Conservation (phyloP, 2,797 vertebrate genomes). For the Galagoides demidoff region DNA sequence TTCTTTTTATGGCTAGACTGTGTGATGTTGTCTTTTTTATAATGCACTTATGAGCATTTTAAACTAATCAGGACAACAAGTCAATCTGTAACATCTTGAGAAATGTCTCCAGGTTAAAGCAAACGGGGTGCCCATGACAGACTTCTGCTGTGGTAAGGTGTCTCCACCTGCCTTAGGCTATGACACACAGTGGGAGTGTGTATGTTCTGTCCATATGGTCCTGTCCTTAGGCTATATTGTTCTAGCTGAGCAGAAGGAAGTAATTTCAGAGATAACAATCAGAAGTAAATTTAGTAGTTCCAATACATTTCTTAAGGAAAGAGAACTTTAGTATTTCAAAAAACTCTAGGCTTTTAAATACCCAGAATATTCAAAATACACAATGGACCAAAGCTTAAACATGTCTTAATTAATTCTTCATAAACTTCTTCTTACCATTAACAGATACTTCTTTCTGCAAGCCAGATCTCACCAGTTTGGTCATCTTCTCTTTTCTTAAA, state of each 20-base stretch:
- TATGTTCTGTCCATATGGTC: neutral
- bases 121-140: neutral
- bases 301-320: constrained; percentile 1
- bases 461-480: neutral
- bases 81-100: constrained; percentile 29
- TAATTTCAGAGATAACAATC: constrained; percentile 23
- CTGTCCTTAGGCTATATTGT: neutral
- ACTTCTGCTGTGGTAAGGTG: neutral
- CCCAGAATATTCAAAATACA: constrained; percentile 23
- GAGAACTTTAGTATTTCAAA: constrained; percentile 8
- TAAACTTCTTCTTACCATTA: constrained; percentile 10
- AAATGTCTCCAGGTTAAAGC: neutral
- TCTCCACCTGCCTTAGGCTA: neutral
- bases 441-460: neutral
- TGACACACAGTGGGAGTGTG: neutral
- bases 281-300: constrained; percentile 27
- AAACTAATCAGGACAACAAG: constrained; percentile 20
- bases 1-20: constrained; percentile 15
- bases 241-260: constrained; percentile 3
- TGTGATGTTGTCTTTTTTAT: constrained; percentile 29
- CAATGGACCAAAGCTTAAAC: neutral
- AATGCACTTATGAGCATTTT: constrained; percentile 20
- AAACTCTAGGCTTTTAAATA: neutral
- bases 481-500: neutral
- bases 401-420: neutral